A percentile compares a stretch with the other conserved stretches of the same genome.
Conservation (phyloP, 2,113 vertebrate species). For the Anhinga anhinga region DNA sequence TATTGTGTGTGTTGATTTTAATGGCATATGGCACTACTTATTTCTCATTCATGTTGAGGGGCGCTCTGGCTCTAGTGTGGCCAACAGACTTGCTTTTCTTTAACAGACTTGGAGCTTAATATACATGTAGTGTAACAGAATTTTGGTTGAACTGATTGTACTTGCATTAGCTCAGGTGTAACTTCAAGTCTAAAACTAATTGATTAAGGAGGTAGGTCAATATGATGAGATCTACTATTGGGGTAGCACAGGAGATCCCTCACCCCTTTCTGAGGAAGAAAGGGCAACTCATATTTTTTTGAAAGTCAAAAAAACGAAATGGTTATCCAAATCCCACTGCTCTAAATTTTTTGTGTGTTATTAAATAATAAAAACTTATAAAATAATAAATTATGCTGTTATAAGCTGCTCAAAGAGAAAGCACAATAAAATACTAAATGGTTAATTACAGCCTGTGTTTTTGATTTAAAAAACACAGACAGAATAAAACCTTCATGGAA, state of each 20-base stretch:
- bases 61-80: background rate
- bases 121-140: background rate
- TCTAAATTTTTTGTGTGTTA: background rate
- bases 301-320: background rate
- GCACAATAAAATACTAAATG: rapidly evolving
- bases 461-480: background rate
- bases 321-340: background rate
- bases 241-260: background rate
- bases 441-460: background rate
- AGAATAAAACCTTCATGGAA: background rate
- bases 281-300: background rate
- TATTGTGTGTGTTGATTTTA: background rate
- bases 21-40: background rate
- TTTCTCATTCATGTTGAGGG: background rate
- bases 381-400: background rate
- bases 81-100: background rate
- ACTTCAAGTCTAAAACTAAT: background rate
- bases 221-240: background rate
- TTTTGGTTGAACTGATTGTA: background rate
- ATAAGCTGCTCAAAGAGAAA: background rate
- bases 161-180: background rate
- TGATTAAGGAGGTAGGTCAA: background rate
- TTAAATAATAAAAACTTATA: background rate
- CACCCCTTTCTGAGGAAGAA: background rate
- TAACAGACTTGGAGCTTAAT: background rate